A percentile compares a stretch with the other conserved stretches of the same genome.
Evolutionary conservation across 1,140 invertebrate genomes (phyloP).

Genomic region (Carposina sasakii): DNA sequence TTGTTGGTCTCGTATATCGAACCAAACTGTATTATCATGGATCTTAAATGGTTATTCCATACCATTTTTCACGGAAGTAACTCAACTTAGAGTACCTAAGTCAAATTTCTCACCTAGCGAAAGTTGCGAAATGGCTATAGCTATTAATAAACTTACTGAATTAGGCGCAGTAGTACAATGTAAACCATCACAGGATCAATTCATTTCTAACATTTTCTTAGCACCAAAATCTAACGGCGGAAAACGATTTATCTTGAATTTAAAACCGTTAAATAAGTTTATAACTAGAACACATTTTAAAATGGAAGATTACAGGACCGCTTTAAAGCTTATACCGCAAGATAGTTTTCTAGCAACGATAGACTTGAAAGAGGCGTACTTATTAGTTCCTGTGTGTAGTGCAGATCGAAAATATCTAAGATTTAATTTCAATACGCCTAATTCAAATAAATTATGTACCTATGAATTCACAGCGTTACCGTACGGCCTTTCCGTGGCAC

Average conservation of each 20-base stretch:
- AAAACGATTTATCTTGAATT: slow-evolving; percentile 6
- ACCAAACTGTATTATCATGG: slow-evolving; percentile 1
- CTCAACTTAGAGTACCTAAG: background rate
- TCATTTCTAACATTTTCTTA: slow-evolving; percentile 3
- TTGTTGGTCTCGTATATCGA: background rate
- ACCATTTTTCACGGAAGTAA: background rate
- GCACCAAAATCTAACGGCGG: slow-evolving; percentile 5
- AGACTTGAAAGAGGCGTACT: background rate
- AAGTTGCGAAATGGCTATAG: background rate
- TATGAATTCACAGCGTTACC: slow-evolving; percentile 7
- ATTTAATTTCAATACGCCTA: background rate
- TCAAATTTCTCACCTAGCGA: background rate
- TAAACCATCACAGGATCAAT: background rate
- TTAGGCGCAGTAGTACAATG: slow-evolving; percentile 1
- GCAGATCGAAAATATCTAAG: slow-evolving; percentile 1
- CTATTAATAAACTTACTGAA: background rate
- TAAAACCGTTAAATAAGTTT: slow-evolving; percentile 6
- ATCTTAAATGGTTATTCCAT: background rate
- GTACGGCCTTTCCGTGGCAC: slow-evolving; percentile 1
- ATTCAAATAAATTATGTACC: background rate
- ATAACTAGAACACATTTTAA: slow-evolving; percentile 6
- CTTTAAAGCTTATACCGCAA: slow-evolving; percentile 5
- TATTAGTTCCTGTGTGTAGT: background rate
- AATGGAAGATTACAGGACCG: slow-evolving; percentile 10
- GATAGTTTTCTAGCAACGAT: slow-evolving; percentile 5